Evolutionary conservation across 1,140 invertebrate species (phyloP).

Genomic region (Camponotus floridanus): DNA sequence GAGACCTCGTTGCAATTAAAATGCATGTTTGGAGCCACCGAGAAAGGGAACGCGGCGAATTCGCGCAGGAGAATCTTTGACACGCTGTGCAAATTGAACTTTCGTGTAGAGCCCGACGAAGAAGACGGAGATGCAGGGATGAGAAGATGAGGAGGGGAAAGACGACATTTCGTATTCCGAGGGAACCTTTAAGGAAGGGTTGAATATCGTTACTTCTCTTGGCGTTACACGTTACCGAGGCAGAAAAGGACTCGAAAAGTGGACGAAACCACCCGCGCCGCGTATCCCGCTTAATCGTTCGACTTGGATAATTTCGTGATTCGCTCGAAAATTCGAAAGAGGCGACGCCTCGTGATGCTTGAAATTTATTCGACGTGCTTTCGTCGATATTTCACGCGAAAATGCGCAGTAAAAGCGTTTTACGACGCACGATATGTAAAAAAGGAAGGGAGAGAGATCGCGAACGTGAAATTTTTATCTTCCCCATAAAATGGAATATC

Average conservation of each 20-base stretch:
- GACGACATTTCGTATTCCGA: constrained; percentile 39
- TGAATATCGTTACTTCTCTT: constrained; percentile 57
- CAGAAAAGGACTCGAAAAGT: constrained; percentile 13
- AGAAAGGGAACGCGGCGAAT: constrained; percentile 43
- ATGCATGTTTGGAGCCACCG: constrained; percentile 33
- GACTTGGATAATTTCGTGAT: constrained; percentile 68
- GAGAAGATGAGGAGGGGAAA: constrained; percentile 59
- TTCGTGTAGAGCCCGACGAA: constrained; percentile 78
- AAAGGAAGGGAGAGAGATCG: too few relatives aligned
- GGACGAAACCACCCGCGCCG: constrained; percentile 71
- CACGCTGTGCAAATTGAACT: constrained; percentile 82
- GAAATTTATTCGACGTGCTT: constrained; percentile 13
- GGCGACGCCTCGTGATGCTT: neutral
- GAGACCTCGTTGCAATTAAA: constrained; percentile 69
- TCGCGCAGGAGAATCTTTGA: constrained; percentile 75
- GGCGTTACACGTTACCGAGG: constrained; percentile 62
- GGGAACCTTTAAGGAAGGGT: constrained; percentile 65
- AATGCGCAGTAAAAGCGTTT: constrained; percentile 29
- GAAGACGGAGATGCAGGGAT: constrained; percentile 60
- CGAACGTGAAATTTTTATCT: constrained; percentile 10
- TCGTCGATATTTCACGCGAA: constrained; percentile 9
- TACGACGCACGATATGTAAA: neutral
- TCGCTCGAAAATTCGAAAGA: neutral
- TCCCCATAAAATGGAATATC: constrained; percentile 28
- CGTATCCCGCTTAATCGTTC: constrained; percentile 75